Evolutionary conservation across 2,113 vertebrate species (phyloP).

Genomic region (Osmerus mordax): DNA sequence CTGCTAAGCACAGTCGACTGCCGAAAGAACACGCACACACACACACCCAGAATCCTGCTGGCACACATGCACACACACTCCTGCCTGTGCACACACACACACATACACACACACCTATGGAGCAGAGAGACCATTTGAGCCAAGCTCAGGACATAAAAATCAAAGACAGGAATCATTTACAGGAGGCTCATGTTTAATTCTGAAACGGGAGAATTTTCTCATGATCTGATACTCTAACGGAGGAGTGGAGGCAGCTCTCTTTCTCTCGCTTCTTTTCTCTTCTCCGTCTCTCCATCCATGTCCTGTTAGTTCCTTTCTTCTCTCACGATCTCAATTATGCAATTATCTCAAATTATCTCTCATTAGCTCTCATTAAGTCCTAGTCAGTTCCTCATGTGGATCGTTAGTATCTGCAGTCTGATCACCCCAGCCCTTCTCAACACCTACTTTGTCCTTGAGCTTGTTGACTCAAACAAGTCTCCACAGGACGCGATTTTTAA

Average conservation of each 20-base stretch:
- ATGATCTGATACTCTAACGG: conserved; percentile 25
- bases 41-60: conserved; percentile 10
- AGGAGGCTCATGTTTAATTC: conserved; percentile 55
- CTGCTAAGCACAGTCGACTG: conserved; percentile 52
- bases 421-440: conserved; percentile 42
- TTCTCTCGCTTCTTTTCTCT: neutral
- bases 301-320: conserved; percentile 57
- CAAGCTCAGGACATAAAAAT: conserved; percentile 40
- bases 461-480: neutral
- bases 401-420: conserved; percentile 48
- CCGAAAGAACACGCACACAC: conserved; percentile 33
- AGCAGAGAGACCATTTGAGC: conserved; percentile 27
- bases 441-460: too few relatives aligned
- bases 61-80: conserved; percentile 5
- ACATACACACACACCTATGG: conserved; percentile 4
- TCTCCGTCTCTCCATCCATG: conserved; percentile 34
- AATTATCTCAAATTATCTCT: conserved; percentile 42
- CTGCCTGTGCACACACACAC: neutral
- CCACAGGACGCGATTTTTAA: neutral
- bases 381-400: conserved; percentile 51
- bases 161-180: conserved; percentile 46
- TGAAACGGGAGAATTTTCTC: conserved; percentile 27
- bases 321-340: conserved; percentile 60
- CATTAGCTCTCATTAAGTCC: conserved; percentile 62
- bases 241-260: conserved; percentile 13